phyloP scores from a whole-genome alignment of 2,888 invertebrate genomes.

The Stomorhina lunata region DNA sequence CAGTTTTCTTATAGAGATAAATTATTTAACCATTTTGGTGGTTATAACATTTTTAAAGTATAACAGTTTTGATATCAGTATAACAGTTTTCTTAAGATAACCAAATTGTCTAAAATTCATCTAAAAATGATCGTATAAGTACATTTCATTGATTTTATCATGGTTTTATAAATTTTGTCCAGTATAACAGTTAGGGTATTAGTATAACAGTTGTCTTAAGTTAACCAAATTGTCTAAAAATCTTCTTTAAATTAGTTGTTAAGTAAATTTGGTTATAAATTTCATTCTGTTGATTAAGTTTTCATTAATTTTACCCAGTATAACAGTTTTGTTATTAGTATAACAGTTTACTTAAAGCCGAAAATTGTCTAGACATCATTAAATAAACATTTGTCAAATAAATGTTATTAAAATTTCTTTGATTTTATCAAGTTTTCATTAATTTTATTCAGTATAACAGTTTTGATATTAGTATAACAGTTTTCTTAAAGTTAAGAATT shows the following conservation, averaged over 20 bases:
- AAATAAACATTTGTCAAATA: background rate
- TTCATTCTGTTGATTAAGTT: background rate
- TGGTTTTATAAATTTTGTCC: no score
- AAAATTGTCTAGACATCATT: no score
- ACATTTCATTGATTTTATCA: no score
- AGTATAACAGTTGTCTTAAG: background rate
- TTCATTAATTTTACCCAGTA: background rate
- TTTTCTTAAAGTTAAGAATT: background rate
- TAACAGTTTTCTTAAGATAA: background rate
- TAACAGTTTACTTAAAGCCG: background rate
- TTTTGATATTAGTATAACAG: background rate
- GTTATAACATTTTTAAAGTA: conserved; percentile 4
- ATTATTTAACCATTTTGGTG: no score
- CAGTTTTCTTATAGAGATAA: no score
- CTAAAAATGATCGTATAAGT: no score
- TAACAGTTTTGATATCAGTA: background rate
- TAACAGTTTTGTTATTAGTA: background rate
- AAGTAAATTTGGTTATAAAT: background rate
- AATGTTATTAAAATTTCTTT: no score
- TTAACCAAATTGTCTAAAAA: background rate
- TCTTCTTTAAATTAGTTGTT: background rate
- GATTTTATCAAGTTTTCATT: no score
- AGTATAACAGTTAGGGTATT: background rate
- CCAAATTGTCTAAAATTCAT: no score
- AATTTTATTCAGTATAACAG: background rate